Base-by-base conservation (phyloP, 2,113 vertebrate genomes). In the Cephalophus harveyi region DNA sequence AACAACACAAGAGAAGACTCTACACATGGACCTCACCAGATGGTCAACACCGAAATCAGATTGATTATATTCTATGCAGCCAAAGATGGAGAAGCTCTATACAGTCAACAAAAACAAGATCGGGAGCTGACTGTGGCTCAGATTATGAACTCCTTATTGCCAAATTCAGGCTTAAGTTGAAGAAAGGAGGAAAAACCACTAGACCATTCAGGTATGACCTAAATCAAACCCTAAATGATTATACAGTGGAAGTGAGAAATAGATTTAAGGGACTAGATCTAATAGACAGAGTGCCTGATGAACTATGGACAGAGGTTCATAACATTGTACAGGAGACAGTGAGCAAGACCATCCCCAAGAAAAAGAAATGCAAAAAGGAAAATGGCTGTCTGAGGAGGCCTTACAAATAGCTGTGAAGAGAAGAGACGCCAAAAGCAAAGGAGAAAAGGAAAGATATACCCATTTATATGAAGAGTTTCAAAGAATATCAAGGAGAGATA, bases 291-390 rank as follows among this genome's bases (percentile, higher is more conserved):
- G n/a, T 71, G 17, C 19, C 17, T 71, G 17, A 71, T 71, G n/a
- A 71, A 71, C 64, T 36, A 36, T 21, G 64, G 4, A 71, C 1
- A 5, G 64, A 67, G 17, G 33, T n/a, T 36, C 0, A 0, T 67
- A 8, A 71, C 8, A 71, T 1, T 71, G n/a, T 36, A 71, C 9
- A 71, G 17, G 17, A 36, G 64, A 71, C 64, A 71, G 17, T 2
- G n/a, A 71, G 2, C 64, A 71, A 71, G n/a, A 71, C n/a, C 64
- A 71, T 71, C n/a, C 17, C n/a, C n/a, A 71, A 5, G 64, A 2
- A 21, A 36, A 67, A 67, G 64, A 67, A 36, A 67, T 67, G n/a
- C 64, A 67, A 36, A 67, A 67, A 5, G 64, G 64, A 67, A 67
- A 67, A 36, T 67, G 64, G 64, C 64, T 36, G 17, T 67, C 17